phyloP scores from a whole-genome alignment of 2,888 invertebrate genomes.

The Microplitis manilae region DNA sequence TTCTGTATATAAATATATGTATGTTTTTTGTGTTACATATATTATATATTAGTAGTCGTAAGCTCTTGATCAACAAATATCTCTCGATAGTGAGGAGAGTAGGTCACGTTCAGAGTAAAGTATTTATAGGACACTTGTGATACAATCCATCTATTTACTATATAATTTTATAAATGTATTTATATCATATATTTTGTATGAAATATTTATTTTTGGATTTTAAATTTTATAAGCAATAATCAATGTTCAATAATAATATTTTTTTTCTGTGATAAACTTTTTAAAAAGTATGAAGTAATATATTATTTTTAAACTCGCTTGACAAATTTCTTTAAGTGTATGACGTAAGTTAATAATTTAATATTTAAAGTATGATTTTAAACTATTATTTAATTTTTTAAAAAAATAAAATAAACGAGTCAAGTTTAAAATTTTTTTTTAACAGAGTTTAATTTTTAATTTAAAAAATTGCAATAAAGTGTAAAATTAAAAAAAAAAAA shows the following conservation, averaged over 20 bases:
- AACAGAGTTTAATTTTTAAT: neutral
- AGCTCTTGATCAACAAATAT: conserved; percentile 20
- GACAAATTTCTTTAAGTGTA: conserved; percentile 6
- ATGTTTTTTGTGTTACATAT: neutral
- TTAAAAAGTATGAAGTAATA: neutral
- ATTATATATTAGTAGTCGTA: neutral
- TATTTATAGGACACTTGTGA: conserved; percentile 18
- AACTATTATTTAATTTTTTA: neutral
- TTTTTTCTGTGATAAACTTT: neutral
- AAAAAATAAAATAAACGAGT: neutral
- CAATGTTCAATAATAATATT: neutral
- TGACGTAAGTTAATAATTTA: conserved; percentile 2
- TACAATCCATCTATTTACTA: conserved; percentile 18
- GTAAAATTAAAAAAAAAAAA: neutral
- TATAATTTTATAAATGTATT: neutral
- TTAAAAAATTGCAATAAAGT: neutral
- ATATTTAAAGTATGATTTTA: neutral
- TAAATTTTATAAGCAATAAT: neutral
- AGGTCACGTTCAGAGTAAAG: conserved; percentile 28
- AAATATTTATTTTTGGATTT: neutral
- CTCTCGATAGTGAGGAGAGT: conserved; percentile 9
- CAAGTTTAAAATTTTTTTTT: too few species aligned
- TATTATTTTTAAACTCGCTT: neutral
- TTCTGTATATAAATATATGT: too few species aligned
- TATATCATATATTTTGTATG: neutral